These are phyloP conservation scores for Tangara arthus DNA, from an alignment of 2,797 vertebrate species.

Conservation along the genomic window DNA sequence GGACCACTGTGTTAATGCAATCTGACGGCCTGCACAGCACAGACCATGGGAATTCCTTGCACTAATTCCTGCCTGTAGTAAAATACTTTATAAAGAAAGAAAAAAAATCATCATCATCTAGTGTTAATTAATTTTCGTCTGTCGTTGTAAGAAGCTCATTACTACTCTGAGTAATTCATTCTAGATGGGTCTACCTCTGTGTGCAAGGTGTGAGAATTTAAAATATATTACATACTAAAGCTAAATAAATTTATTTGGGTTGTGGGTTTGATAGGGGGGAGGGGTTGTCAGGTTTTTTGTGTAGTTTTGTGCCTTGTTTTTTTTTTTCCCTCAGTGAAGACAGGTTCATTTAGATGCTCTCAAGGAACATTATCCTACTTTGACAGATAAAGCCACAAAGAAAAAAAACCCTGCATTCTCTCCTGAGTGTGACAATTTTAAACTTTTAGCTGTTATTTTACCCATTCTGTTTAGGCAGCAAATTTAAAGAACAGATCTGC, in stretches of 20 bases:
- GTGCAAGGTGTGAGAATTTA: background rate
- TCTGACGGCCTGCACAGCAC: background rate
- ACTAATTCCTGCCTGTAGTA: background rate
- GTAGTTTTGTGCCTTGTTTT: fast-evolving
- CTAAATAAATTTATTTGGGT: background rate
- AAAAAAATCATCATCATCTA: background rate
- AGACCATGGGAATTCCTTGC: background rate
- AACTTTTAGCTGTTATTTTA: background rate
- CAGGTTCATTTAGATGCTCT: background rate
- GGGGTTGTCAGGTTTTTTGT: background rate
- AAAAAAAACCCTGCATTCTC: background rate
- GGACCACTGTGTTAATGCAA: conserved; percentile 27
- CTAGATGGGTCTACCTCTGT: background rate
- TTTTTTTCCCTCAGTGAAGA: background rate
- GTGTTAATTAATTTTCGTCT: background rate
- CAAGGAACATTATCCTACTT: background rate
- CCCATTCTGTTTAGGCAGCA: background rate
- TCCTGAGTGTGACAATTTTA: background rate
- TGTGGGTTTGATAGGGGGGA: fast-evolving
- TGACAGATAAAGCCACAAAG: background rate
- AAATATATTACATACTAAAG: background rate
- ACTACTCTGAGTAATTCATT: background rate
- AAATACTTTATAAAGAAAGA: background rate
- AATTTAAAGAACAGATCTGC: background rate
- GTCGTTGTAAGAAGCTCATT: background rate